Evolutionary conservation across 1,140 invertebrate genomes (phyloP).

Genomic region (Drosophila lacertosa): DNA sequence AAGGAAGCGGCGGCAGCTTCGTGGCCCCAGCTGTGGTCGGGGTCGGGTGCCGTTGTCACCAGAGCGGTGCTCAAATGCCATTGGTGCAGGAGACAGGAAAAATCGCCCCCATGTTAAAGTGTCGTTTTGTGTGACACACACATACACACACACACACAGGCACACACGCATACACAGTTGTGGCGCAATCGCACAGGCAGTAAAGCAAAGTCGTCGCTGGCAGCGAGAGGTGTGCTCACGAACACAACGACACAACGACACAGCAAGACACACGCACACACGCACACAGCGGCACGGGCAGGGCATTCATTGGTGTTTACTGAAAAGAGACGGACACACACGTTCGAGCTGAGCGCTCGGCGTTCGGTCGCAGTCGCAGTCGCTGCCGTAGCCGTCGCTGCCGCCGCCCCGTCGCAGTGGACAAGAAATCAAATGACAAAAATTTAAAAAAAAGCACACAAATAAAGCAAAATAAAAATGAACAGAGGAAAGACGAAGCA

Average conservation of each 20-base stretch:
- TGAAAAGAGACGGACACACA: constrained; percentile 66
- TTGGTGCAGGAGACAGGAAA: constrained; percentile 79
- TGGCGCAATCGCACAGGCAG: constrained; percentile 71
- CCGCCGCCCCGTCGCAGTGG: constrained; percentile 50
- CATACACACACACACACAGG: constrained; percentile 24
- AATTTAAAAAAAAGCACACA: constrained; percentile 62
- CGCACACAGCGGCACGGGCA: constrained; percentile 28
- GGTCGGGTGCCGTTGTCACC: constrained; percentile 72
- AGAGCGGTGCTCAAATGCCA: constrained; percentile 70
- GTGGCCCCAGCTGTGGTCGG: constrained; percentile 8
- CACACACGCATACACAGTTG: constrained; percentile 41
- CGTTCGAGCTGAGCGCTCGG: too few species aligned
- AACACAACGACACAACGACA: constrained; percentile 11
- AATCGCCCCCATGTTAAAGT: constrained; percentile 80
- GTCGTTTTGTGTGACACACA: constrained; percentile 67
- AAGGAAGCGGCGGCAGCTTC: constrained; percentile 11
- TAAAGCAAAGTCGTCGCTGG: constrained; percentile 36
- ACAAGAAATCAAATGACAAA: constrained; percentile 80
- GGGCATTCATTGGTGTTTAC: constrained; percentile 54
- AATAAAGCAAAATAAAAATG: not conserved
- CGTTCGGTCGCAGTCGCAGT: constrained; percentile 4
- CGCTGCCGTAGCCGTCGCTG: constrained; percentile 22
- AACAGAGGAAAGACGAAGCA: constrained; percentile 24
- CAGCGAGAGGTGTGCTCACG: constrained; percentile 36
- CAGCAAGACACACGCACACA: constrained; percentile 21